Base-by-base conservation (phyloP, 92 coral and sea anemone species). In the Umimayanthus chanpuru region DNA sequence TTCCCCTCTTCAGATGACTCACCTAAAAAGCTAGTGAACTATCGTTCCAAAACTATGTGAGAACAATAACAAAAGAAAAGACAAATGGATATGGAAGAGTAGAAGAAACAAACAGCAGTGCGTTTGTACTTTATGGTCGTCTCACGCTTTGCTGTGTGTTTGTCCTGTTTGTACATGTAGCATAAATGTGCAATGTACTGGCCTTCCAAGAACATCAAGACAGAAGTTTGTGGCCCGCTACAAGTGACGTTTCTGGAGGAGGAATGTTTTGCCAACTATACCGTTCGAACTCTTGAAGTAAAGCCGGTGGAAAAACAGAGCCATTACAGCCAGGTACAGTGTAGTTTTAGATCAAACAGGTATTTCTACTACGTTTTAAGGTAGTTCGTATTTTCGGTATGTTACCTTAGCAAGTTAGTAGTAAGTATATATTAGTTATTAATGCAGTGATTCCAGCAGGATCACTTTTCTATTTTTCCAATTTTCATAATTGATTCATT, bases 151-250 rank as follows among this genome's bases (percentile, higher is more conserved):
- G 67, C 67, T 61, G 67, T 61, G 67, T 61, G 36, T 61, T 55
- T 15, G 85, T 38, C 47, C 11, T 38, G 53, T 81, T 53, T 89
- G 89, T 41, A 58, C 36, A 32, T 32, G 36, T 85, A 97, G 99
- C 94, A 93, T 86, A 97, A 97, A 89, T 97, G 99, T 89, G 90
- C 94, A 21, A 93, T 91, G 93, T 97, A 97, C 81, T 97, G 99
- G 99, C 99, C 99, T 0, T 89, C 96, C 14, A 95, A 85, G 86
- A 92, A 95, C 79, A 86, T 75, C 21, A 93, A 90, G 73, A 90
- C 89, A 20, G 94, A 92, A 78, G 90, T 86, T 40, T 92, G 90
- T 86, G 99, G 98, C 36, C 91, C 93, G 3, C 88, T 97, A n/a
- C 91, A 91, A 81, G 91, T 97, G 12, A 95, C 99, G 1, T 90